Base-by-base conservation (phyloP, 2,888 invertebrate species). In the Geophilus truncorum region DNA sequence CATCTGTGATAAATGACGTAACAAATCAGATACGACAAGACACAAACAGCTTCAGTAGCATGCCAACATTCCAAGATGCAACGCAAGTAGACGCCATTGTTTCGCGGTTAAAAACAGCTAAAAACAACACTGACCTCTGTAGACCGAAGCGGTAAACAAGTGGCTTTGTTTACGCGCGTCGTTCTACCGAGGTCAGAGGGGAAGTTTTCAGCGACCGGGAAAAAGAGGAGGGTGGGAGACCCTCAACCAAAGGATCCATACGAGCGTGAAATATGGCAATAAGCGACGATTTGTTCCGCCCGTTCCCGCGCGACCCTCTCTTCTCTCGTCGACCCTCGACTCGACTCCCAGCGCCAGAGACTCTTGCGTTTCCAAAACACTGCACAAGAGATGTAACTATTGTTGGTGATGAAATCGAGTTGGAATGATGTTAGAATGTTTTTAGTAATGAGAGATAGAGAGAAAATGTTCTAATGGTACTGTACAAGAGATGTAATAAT, bases 201-300 rank as follows among this genome's bases (percentile, higher is more conserved):
- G 57, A 57, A 57, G 18, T 57, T 23, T 57, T 18, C 57, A 57
- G 18, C 15, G 18, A 57, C 57, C 40, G 40, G 57, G 57, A n/a
- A 57, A 18, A 23, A 23, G 57, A 15, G 57, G 57, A 40, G 40
- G 40, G 40, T 40, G 40, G 57, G n/a, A 57, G 57, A 57, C 21
- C 57, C 57, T 57, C 23, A 57, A 57, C 57, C 57, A 57, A 57
- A 57, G 57, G 57, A 57, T 57, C 57, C 23, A 57, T 57, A 57
- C 57, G 57, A 57, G 57, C 57, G 57, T 57, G 57, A 57, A 57
- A 57, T 57, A 57, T 57, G 57, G 57, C 57, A 57, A 57, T 57
- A 57, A 57, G 57, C 57, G 57, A 57, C 57, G 57, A 57, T 57
- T 57, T 57, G 57, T 57, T 57, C 57, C 57, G 57, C 57, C 57